Evolutionary conservation across 2,113 vertebrate species (phyloP), one percentile per base, ranked within the genome.

Genomic region (Centropristis striata): DNA sequence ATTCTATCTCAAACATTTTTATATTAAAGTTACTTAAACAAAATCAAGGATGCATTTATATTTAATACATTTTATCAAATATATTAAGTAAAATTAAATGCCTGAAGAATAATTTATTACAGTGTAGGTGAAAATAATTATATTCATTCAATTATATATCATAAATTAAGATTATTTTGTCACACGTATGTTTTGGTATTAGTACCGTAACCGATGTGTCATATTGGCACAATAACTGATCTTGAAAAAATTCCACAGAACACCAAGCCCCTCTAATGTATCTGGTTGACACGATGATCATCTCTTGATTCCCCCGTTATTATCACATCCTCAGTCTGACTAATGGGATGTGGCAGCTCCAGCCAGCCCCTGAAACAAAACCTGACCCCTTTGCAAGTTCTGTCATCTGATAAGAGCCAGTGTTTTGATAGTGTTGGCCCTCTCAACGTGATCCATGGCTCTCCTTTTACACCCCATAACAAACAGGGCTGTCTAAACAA

Each of bases 391-490:
- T 47, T 81, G 81, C 76, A 86, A 25, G 75, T 54, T 75, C 91
- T 89, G 92, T 93, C 94, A 93, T 93, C 93, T 95, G 96, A 94
- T 96, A 95, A 95, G 94, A 90, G 90, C 71, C 88, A 92, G 86
- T 94, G 94, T 95, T 94, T 89, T 96, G 93, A 95, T 96, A 95
- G 95, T 83, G 90, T 93, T 92, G 80, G 71, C 71, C 85, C 83
- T 73, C 87, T 90, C 81, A 64, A 79, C 66, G 66, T 90, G 89
- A 93, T 91, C 87, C 91, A 91, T 78, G 76, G 75, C 82, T 84
- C 78, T 86, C 85, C 75, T 88, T 94, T 94, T 92, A 93, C 90
- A 88, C 87, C 90, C 91, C 83, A 88, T 86, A 85, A 92, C 88
- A 91, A 93, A 93, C 89, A 93, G 87, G 85, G 85, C 90, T 92